Evolutionary conservation across 2,113 vertebrate species (phyloP).

Genomic region (Rhinolophus sinicus): DNA sequence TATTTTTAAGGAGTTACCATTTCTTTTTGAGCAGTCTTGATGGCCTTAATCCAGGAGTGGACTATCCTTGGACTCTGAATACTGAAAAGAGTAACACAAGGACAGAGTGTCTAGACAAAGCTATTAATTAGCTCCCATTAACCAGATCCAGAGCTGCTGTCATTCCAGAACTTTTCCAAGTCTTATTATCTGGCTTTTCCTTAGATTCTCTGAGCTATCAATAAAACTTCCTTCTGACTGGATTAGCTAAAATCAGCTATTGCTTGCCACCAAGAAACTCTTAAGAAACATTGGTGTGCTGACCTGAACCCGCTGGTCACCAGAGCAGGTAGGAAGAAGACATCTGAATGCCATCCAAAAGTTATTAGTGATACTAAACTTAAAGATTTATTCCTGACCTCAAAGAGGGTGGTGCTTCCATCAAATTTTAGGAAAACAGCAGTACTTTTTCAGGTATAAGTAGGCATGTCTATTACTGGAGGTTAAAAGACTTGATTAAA

Average conservation of each 20-base stretch:
- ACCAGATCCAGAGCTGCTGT: not conserved
- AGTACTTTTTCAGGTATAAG: not conserved
- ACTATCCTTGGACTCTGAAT: not conserved
- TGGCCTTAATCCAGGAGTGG: not conserved
- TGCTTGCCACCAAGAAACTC: not conserved
- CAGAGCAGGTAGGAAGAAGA: not conserved
- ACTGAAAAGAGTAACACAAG: not conserved
- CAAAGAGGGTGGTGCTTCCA: not conserved
- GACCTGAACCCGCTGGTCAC: not conserved
- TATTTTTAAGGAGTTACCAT: not conserved
- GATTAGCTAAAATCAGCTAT: not conserved
- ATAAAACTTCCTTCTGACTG: not conserved
- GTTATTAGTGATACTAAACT: not conserved
- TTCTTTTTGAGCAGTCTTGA: not conserved
- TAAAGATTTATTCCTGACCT: not conserved
- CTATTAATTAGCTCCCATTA: not conserved
- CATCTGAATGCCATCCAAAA: not conserved
- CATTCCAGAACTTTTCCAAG: not conserved
- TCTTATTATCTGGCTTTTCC: not conserved
- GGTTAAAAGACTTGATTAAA: not conserved
- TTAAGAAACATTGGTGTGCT: not conserved
- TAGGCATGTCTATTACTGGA: not conserved
- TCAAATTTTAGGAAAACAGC: constrained; percentile 1
- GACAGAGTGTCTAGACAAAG: not conserved
- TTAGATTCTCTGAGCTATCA: not conserved